Percentiles rank a stretch among this genome's conserved stretches.
Conservation (phyloP, 2,888 invertebrate species). For the Phyllotreta cruciferae region DNA sequence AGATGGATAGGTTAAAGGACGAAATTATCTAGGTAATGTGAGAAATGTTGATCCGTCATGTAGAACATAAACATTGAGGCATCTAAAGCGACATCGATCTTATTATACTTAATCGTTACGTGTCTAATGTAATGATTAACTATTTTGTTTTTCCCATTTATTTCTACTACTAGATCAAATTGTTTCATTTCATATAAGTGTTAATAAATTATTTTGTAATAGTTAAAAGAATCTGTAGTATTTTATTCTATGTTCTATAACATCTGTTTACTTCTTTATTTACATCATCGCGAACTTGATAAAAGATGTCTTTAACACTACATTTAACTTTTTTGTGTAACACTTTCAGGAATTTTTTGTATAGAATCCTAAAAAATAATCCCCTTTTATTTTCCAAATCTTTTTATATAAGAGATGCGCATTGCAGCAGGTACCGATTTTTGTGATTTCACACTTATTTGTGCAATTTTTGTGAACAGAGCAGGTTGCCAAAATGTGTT, state of each 20-base stretch:
- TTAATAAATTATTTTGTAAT: too few relatives aligned
- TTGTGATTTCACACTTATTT: slow-evolving; percentile 1
- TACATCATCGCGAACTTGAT: too few relatives aligned
- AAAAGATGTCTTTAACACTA: too few relatives aligned
- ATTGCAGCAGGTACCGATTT: slow-evolving; percentile 3
- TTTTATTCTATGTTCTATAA: too few relatives aligned
- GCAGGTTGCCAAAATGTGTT: neutral
- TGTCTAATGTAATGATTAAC: slow-evolving; percentile 48
- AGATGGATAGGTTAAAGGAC: slow-evolving; percentile 12
- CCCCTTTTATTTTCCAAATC: slow-evolving; percentile 5
- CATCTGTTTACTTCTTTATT: too few relatives aligned
- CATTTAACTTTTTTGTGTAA: too few relatives aligned
- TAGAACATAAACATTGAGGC: slow-evolving; percentile 50
- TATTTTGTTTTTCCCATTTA: slow-evolving; percentile 23
- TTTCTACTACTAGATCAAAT: too few relatives aligned
- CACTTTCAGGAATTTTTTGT: too few relatives aligned
- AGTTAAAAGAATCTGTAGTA: too few relatives aligned
- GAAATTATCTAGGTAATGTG: slow-evolving; percentile 33
- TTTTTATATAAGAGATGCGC: neutral
- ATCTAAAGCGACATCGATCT: slow-evolving; percentile 49
- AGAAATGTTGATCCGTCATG: slow-evolving; percentile 48
- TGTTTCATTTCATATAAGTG: too few relatives aligned
- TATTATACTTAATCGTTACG: slow-evolving; percentile 49
- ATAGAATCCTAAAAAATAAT: neutral
- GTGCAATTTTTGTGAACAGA: neutral